These are phyloP conservation scores for Patiria miniata DNA, from an alignment of 35 echinoderm and acorn worm genomes.

Conservation along the genomic window DNA sequence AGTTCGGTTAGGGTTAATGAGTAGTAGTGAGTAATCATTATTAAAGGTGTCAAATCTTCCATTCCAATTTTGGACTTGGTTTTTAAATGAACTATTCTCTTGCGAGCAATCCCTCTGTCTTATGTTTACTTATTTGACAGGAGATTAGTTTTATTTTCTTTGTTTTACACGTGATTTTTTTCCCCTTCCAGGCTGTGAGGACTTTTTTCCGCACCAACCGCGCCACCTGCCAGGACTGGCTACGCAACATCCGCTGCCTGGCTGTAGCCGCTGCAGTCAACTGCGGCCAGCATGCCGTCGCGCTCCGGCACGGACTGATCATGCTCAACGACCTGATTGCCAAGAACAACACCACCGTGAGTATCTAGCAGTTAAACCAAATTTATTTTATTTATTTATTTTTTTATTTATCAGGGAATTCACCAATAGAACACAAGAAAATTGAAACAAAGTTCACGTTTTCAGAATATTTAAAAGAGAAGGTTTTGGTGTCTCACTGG, in stretches of 20 bases:
- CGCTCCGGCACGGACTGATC: conserved; percentile 69
- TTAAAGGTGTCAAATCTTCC: too few relatives aligned
- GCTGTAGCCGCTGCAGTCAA: conserved; percentile 62
- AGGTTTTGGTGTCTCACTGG: too few relatives aligned
- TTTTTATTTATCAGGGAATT: too few relatives aligned
- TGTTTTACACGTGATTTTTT: neutral
- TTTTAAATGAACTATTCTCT: too few relatives aligned
- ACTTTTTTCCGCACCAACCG: conserved; percentile 94
- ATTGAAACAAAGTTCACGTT: too few relatives aligned
- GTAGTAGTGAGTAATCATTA: too few relatives aligned
- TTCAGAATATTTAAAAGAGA: too few relatives aligned
- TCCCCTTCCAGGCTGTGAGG: conserved; percentile 69
- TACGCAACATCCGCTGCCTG: conserved; percentile 71
- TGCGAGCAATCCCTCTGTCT: too few relatives aligned
- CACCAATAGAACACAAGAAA: too few relatives aligned
- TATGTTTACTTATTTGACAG: too few relatives aligned
- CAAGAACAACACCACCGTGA: conserved; percentile 75
- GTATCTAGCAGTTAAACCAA: neutral
- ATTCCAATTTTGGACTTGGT: too few relatives aligned
- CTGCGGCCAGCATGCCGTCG: conserved; percentile 82
- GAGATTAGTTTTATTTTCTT: neutral
- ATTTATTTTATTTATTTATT: neutral
- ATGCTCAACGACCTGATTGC: conserved; percentile 66
- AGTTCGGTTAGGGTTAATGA: too few relatives aligned
- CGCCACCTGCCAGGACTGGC: conserved; percentile 80